Percentiles rank a stretch among this genome's conserved stretches.
These are phyloP conservation scores for Dolichotis patagonum DNA, from an alignment of 2,113 vertebrate genomes.

Conservation along the genomic window DNA sequence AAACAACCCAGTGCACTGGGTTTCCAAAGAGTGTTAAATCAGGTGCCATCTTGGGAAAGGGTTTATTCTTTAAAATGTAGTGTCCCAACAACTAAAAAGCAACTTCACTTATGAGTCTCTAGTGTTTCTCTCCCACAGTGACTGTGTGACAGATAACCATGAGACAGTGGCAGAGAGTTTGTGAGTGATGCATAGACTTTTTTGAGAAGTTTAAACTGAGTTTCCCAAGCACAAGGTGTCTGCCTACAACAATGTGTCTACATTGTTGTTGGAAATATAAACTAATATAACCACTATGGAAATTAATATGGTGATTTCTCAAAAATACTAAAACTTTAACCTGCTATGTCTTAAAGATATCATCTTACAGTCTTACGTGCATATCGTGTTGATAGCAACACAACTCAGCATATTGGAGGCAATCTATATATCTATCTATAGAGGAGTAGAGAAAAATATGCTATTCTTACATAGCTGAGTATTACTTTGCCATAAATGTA, in stretches of 20 bases:
- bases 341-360: neutral
- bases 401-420: neutral
- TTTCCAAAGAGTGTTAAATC: neutral
- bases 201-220: neutral
- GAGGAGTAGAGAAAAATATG: neutral
- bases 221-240: neutral
- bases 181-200: neutral
- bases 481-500: neutral
- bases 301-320: neutral
- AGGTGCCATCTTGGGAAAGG: neutral
- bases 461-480: neutral
- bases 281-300: neutral
- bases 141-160: neutral
- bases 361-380: neutral
- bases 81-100: neutral
- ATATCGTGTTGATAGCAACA: neutral
- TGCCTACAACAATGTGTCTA: neutral
- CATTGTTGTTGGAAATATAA: neutral
- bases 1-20: neutral
- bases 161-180: neutral
- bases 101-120: neutral
- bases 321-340: neutral
- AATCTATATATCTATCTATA: neutral
- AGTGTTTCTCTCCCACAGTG: neutral
- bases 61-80: neutral